phyloP scores from a whole-genome alignment of 2,113 vertebrate genomes.

The Mustelus asterias region DNA sequence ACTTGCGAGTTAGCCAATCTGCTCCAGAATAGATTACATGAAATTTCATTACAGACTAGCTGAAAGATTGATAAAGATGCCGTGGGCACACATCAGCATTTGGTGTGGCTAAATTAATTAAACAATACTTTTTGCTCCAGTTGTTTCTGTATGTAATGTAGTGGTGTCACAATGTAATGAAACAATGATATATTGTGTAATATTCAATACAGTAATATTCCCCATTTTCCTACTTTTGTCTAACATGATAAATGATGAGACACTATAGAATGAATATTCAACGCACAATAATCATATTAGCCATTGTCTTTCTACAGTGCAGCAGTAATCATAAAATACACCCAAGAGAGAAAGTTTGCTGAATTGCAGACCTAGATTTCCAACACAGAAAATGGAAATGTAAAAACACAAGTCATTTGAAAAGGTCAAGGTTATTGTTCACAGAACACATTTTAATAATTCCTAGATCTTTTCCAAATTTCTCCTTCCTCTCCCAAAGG shows the following conservation, averaged over 20 bases:
- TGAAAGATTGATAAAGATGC: constrained; percentile 32
- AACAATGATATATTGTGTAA: constrained; percentile 36
- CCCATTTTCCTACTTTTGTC: constrained; percentile 24
- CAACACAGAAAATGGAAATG: neutral
- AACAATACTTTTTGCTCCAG: constrained; percentile 6
- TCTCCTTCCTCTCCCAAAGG: neutral
- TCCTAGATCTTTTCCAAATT: neutral
- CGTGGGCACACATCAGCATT: constrained; percentile 23
- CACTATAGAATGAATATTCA: constrained; percentile 25
- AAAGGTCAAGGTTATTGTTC: constrained; percentile 13
- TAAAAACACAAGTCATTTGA: neutral
- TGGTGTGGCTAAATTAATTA: constrained; percentile 32
- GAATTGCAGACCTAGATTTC: neutral
- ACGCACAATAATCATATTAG: constrained; percentile 26
- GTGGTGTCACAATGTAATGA: constrained; percentile 35
- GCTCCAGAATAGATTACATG: neutral
- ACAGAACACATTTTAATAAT: neutral
- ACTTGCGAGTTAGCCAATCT: constrained; percentile 20
- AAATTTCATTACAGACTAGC: constrained; percentile 8
- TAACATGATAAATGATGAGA: constrained; percentile 33
- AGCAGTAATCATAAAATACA: constrained; percentile 18
- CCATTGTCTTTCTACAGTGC: neutral
- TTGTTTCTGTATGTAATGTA: constrained; percentile 34
- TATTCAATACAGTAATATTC: constrained; percentile 32
- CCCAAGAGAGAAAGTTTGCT: neutral